phyloP scores from a whole-genome alignment of 2,888 invertebrate genomes.

The Laothoe populi region DNA sequence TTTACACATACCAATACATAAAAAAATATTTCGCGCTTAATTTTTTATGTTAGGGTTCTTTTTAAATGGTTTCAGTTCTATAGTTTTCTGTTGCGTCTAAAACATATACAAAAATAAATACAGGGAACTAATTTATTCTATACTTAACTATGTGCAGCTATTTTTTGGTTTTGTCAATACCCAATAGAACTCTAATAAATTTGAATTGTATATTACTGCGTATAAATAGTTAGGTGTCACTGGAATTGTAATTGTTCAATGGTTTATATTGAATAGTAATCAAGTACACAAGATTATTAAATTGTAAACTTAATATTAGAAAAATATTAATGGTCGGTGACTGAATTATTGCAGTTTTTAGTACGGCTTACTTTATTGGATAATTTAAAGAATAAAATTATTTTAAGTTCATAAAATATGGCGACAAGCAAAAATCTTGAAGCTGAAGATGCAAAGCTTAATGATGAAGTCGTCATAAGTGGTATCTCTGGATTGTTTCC shows the following conservation, averaged over 20 bases:
- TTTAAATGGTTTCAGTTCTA: too few species aligned
- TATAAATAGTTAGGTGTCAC: background rate
- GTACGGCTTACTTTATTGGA: too few species aligned
- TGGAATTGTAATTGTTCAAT: background rate
- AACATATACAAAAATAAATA: too few species aligned
- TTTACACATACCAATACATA: too few species aligned
- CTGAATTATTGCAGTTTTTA: too few species aligned
- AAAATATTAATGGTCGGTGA: too few species aligned
- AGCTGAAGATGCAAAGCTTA: background rate
- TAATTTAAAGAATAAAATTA: too few species aligned
- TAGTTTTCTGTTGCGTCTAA: too few species aligned
- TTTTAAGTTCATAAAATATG: conserved; percentile 6
- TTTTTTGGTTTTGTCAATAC: background rate
- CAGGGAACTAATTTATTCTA: too few species aligned
- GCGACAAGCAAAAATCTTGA: background rate
- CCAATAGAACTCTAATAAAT: conserved; percentile 1
- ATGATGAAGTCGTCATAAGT: conserved; percentile 83
- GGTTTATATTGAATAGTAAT: background rate
- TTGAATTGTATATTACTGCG: background rate
- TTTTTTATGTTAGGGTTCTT: too few species aligned
- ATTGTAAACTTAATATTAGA: background rate
- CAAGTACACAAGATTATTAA: background rate
- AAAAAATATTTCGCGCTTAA: too few species aligned
- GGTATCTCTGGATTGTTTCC: conserved; percentile 88
- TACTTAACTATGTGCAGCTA: background rate